Evolutionary conservation across 2,888 invertebrate species (phyloP).

Genomic region (Eupithecia subfuscata): DNA sequence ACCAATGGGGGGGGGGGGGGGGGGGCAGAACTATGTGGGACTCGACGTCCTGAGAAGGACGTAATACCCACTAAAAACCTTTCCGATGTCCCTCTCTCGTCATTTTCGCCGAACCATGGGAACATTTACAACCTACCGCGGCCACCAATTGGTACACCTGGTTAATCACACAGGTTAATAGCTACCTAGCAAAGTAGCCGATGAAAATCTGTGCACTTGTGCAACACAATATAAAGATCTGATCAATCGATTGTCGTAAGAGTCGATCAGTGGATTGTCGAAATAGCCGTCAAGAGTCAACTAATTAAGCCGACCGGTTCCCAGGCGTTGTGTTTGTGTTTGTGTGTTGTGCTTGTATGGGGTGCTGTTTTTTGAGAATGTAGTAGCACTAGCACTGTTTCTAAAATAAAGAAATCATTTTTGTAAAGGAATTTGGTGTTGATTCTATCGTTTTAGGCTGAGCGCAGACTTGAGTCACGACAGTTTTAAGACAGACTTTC

Average conservation of each 20-base stretch:
- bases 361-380: neutral
- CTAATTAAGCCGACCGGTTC: conserved; percentile 40
- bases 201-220: conserved; percentile 15
- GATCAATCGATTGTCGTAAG: conserved; percentile 36
- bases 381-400: neutral
- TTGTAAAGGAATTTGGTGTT: no score
- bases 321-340: conserved; percentile 24
- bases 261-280: conserved; percentile 30
- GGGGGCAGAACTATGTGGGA: no score
- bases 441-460: no score
- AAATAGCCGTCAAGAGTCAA: conserved; percentile 33
- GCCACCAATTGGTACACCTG: neutral
- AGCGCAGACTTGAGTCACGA: no score
- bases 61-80: no score
- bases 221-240: conserved; percentile 33
- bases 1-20: no score
- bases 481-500: no score
- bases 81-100: no score
- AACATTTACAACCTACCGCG: no score
- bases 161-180: conserved; percentile 4
- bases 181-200: neutral
- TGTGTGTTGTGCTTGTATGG: neutral
- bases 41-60: no score
- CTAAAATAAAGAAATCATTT: neutral
- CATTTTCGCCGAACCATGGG: no score